Conservation (phyloP, 2,888 invertebrate genomes). For the Arrhopalites spinosus region DNA sequence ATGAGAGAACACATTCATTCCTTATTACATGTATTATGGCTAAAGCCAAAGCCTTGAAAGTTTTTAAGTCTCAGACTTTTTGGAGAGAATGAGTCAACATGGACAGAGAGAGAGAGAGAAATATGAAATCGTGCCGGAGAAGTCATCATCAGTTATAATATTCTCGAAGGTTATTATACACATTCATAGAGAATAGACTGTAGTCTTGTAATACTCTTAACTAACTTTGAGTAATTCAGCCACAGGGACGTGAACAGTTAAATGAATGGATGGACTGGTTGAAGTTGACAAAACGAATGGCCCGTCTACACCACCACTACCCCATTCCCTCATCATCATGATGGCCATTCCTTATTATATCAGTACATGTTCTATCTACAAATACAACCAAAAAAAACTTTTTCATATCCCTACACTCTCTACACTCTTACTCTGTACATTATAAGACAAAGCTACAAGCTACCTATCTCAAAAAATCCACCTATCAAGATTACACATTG, state of each 20-base stretch:
- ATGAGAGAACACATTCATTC: too few relatives aligned
- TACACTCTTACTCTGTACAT: not conserved
- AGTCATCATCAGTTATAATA: slow-evolving; percentile 30
- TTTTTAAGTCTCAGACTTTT: not conserved
- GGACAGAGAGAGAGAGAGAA: slow-evolving; percentile 18
- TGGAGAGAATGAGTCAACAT: not conserved
- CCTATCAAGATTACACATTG: not conserved
- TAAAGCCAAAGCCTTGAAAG: not conserved
- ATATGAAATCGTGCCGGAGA: slow-evolving; percentile 23
- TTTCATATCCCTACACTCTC: not conserved
- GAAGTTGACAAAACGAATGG: slow-evolving; percentile 44
- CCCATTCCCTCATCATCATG: not conserved
- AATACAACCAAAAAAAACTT: not conserved
- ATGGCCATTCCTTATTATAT: not conserved
- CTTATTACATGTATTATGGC: not conserved
- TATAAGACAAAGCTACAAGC: not conserved
- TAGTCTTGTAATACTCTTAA: too few relatives aligned
- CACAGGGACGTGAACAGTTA: slow-evolving; percentile 28
- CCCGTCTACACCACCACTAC: not conserved
- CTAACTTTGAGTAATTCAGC: slow-evolving; percentile 18
- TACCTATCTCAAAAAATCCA: slow-evolving; percentile 12
- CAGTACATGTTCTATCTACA: not conserved
- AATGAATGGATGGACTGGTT: slow-evolving; percentile 38
- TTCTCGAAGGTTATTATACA: slow-evolving; percentile 19
- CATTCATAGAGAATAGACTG: not conserved